Percentiles rank a stretch among this genome's conserved stretches.
Evolutionary conservation across 2,113 vertebrate genomes (phyloP).

Genomic region (Oreochromis niloticus): DNA sequence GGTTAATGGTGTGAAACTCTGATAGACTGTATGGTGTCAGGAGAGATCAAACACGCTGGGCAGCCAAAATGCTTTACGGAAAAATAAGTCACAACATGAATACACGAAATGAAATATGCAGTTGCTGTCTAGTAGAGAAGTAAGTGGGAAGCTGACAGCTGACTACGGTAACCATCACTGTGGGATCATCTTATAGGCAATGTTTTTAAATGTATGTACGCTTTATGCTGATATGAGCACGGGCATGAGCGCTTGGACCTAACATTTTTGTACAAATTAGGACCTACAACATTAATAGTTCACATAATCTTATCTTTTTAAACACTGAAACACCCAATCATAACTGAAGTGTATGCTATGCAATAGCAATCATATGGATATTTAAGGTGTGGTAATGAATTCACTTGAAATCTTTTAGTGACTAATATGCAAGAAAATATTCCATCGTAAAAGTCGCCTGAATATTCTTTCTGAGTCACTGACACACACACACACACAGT

Average conservation of each 20-base stretch:
- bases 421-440: background rate
- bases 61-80: rapidly evolving
- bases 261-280: background rate
- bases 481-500: background rate
- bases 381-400: background rate
- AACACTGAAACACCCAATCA: background rate
- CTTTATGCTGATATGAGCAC: background rate
- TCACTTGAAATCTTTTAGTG: background rate
- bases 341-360: background rate
- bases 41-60: background rate
- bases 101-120: background rate
- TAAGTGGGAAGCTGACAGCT: background rate
- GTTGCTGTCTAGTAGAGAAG: background rate
- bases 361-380: background rate
- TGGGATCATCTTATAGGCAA: background rate
- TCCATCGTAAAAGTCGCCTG: background rate
- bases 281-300: background rate
- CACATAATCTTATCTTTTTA: background rate
- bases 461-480: background rate
- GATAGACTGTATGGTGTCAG: background rate
- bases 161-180: background rate
- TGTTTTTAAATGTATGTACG: background rate
- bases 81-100: background rate
- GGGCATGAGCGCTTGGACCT: background rate
- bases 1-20: background rate